Evolutionary conservation across 2,113 vertebrate genomes (phyloP).

Genomic region (Burhinus oedicnemus): DNA sequence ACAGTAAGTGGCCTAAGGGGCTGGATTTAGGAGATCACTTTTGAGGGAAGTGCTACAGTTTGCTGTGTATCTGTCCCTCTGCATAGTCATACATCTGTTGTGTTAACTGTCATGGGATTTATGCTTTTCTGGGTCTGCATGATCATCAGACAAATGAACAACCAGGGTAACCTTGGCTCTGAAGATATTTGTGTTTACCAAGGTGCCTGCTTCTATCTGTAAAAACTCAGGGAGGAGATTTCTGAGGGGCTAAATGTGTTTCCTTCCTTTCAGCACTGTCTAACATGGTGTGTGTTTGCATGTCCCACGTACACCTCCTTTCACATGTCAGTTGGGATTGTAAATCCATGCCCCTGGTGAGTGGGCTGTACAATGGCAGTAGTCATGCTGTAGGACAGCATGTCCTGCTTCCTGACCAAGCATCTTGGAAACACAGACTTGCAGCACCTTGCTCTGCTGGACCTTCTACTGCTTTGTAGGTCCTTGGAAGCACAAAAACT

Average conservation of each 20-base stretch:
- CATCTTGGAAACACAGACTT: background rate
- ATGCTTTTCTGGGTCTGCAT: background rate
- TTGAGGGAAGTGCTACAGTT: background rate
- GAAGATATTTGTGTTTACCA: background rate
- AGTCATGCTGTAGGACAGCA: background rate
- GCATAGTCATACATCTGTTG: background rate
- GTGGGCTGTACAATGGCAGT: background rate
- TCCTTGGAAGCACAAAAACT: background rate
- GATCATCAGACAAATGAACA: background rate
- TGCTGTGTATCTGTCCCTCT: background rate
- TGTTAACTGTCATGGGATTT: background rate
- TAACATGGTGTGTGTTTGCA: background rate
- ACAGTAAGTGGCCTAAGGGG: background rate
- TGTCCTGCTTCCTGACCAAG: background rate
- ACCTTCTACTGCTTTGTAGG: background rate
- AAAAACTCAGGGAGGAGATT: background rate
- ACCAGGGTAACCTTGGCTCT: background rate
- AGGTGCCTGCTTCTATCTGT: background rate
- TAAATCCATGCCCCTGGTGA: background rate
- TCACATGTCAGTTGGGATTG: rapidly evolving
- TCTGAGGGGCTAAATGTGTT: background rate
- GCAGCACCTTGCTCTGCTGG: background rate
- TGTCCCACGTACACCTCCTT: background rate
- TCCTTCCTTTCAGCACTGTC: background rate
- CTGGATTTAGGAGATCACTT: background rate